phyloP scores from a whole-genome alignment of 2,888 invertebrate genomes.

The Caenorhabditis angaria region DNA sequence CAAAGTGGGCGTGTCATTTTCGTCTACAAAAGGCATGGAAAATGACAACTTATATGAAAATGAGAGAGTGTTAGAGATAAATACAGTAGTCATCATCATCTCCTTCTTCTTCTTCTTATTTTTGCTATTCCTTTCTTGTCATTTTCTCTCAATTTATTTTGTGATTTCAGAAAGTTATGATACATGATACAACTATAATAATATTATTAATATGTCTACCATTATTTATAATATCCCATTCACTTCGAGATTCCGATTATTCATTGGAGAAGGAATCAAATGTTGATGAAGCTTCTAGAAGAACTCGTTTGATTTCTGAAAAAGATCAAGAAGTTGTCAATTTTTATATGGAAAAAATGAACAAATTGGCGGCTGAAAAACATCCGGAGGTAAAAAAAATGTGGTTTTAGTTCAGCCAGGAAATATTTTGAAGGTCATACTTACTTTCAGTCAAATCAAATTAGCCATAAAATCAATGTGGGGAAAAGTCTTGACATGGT shows the following conservation, averaged over 20 bases:
- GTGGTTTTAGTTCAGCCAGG: too few relatives aligned
- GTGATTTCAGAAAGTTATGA: conserved; percentile 16
- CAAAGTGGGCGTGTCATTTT: background rate
- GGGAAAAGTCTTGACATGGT: conserved; percentile 21
- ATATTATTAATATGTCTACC: conserved; percentile 3
- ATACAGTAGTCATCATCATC: conserved; percentile 16
- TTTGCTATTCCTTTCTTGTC: conserved; percentile 15
- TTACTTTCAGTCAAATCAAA: conserved; percentile 3
- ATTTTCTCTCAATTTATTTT: conserved; percentile 5
- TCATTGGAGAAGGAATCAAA: background rate
- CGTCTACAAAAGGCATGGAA: background rate
- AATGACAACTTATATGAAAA: background rate
- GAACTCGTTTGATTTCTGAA: conserved; percentile 45
- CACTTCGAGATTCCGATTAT: conserved; percentile 28
- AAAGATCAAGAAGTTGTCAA: conserved; percentile 60
- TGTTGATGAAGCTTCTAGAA: conserved; percentile 18
- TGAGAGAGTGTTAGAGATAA: background rate
- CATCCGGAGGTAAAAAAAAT: conserved; percentile 42
- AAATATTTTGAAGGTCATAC: conserved; percentile 17
- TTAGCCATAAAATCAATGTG: conserved; percentile 1
- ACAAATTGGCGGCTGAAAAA: conserved; percentile 56
- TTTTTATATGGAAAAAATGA: conserved; percentile 63
- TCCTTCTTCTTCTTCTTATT: conserved; percentile 7
- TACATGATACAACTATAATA: conserved; percentile 1
- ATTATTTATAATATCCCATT: conserved; percentile 17